Evolutionary conservation across 2,888 invertebrate species (phyloP).

Genomic region (Mythimna lalbum): DNA sequence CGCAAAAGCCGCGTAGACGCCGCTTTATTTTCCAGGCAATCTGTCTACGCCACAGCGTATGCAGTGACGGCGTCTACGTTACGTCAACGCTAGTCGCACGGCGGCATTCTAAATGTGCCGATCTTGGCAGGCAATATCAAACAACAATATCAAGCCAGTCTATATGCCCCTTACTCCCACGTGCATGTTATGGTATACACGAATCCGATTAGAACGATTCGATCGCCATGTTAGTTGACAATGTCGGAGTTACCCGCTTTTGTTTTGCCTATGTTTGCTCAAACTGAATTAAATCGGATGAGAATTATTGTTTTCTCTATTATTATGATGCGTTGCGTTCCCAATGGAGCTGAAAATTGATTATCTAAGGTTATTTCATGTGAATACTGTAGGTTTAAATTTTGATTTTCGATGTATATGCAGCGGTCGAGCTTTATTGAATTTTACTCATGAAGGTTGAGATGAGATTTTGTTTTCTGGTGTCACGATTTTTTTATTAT

Average conservation of each 20-base stretch:
- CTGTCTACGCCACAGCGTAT: background rate
- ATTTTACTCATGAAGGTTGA: too few relatives aligned
- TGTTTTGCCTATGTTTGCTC: conserved; percentile 51
- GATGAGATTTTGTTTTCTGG: too few relatives aligned
- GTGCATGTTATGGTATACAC: conserved; percentile 59
- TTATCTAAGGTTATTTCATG: conserved; percentile 26
- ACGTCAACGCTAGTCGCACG: conserved; percentile 6
- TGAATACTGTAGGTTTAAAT: background rate
- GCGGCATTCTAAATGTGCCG: conserved; percentile 17
- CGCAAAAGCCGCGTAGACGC: background rate
- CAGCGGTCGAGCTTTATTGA: background rate
- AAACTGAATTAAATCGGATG: conserved; percentile 60
- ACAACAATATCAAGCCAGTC: conserved; percentile 43
- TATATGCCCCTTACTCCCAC: conserved; percentile 39
- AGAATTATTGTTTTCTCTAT: conserved; percentile 56
- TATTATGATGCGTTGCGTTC: conserved; percentile 37
- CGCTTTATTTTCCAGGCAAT: background rate
- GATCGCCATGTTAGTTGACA: conserved; percentile 58
- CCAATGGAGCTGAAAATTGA: conserved; percentile 20
- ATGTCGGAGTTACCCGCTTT: conserved; percentile 58
- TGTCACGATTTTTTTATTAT: too few relatives aligned
- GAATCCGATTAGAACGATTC: conserved; percentile 62
- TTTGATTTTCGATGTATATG: background rate
- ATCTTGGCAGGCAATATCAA: conserved; percentile 21
- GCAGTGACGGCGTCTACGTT: background rate